Conservation (phyloP, 2,797 vertebrate species). For the Sebastiscus tertius region DNA sequence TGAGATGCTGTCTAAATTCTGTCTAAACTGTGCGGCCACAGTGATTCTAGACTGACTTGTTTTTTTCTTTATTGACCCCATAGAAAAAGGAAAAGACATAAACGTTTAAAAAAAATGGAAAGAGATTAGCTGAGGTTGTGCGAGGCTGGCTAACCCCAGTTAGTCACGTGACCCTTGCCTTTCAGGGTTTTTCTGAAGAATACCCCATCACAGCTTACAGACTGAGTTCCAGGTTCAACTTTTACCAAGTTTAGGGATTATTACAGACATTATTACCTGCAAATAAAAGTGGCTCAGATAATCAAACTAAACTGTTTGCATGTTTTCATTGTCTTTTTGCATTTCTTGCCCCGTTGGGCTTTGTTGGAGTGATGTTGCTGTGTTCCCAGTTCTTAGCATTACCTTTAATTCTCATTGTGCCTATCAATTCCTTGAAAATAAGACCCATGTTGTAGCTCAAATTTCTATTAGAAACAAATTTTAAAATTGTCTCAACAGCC, state of each 20-base stretch:
- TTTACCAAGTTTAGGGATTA: not conserved
- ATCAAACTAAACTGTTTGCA: not conserved
- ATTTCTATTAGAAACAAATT: not conserved
- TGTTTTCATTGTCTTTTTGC: not conserved
- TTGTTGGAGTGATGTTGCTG: not conserved
- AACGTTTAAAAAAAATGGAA: not conserved
- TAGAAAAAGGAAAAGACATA: not conserved
- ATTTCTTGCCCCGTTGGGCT: not conserved
- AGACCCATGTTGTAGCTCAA: not conserved
- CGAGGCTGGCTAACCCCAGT: not conserved
- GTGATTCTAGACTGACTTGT: not conserved
- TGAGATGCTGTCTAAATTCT: not conserved
- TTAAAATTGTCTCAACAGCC: not conserved
- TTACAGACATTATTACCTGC: not conserved
- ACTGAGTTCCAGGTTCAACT: not conserved
- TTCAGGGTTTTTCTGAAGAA: not conserved
- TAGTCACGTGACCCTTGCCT: not conserved
- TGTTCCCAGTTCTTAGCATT: not conserved
- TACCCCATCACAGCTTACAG: not conserved
- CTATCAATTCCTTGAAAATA: not conserved
- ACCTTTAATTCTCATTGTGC: not conserved
- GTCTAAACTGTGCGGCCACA: not conserved
- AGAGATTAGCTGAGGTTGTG: not conserved
- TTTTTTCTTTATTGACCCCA: not conserved
- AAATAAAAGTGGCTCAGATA: not conserved